A percentile compares a stretch with the other conserved stretches of the same genome.
Conservation (phyloP, 2,797 vertebrate species). For the Chaetophractus vellerosus region DNA sequence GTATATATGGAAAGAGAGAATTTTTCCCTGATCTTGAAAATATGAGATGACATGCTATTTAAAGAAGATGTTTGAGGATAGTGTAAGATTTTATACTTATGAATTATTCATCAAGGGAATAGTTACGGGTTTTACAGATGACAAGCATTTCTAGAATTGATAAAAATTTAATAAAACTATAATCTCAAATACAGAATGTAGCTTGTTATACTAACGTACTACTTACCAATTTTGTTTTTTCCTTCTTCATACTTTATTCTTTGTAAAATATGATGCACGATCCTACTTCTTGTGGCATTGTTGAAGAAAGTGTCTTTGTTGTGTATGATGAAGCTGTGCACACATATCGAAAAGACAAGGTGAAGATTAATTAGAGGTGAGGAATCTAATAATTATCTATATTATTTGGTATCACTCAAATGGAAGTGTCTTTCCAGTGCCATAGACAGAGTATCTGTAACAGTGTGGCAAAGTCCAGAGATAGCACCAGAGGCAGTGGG, state of each 20-base stretch:
- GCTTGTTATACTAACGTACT: not conserved
- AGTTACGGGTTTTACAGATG: not conserved
- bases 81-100: not conserved
- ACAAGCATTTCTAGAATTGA: not conserved
- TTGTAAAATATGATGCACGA: constrained; percentile 96
- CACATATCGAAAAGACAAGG: constrained; percentile 78
- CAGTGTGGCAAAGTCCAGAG: not conserved
- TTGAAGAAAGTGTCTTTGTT: constrained; percentile 98
- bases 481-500: not conserved
- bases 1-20: not conserved
- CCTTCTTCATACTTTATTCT: constrained; percentile 97
- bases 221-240: constrained; percentile 97
- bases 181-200: not conserved
- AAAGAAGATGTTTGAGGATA: constrained; percentile 67
- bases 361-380: constrained; percentile 37
- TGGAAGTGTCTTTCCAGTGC: not conserved
- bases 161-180: not conserved
- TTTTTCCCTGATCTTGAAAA: not conserved
- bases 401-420: not conserved
- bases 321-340: constrained; percentile 96
- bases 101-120: not conserved
- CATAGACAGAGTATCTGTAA: not conserved
- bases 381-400: not conserved
- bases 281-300: constrained; percentile 96
- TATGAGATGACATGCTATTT: not conserved